These are phyloP conservation scores for Berghia stephanieae DNA, from an alignment of 1,140 invertebrate species.

Conservation along the genomic window DNA sequence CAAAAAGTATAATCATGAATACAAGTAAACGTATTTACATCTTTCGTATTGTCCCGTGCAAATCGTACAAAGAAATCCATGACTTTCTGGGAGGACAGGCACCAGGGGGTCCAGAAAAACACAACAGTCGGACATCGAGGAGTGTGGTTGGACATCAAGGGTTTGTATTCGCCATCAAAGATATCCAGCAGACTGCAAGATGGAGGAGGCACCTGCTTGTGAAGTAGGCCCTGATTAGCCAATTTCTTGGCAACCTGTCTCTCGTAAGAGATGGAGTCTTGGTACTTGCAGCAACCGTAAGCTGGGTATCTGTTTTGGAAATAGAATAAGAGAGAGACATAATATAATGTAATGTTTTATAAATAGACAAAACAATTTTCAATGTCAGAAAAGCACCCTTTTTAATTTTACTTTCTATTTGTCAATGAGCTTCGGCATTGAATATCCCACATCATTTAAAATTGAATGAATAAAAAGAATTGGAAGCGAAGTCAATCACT, in stretches of 20 bases:
- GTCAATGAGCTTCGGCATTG: too few relatives aligned
- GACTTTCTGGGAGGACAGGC: conserved; percentile 54
- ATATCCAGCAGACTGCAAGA: conserved; percentile 62
- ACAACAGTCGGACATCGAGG: conserved; percentile 55
- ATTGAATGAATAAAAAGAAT: too few relatives aligned
- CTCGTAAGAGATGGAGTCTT: conserved; percentile 58
- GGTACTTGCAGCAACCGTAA: conserved; percentile 62
- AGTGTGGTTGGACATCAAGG: conserved; percentile 49
- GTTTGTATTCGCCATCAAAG: conserved; percentile 62
- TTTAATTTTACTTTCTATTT: too few relatives aligned
- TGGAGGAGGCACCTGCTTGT: conserved; percentile 58
- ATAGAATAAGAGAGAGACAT: too few relatives aligned
- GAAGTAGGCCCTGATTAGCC: conserved; percentile 62
- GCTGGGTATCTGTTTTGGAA: conserved; percentile 62
- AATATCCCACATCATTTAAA: too few relatives aligned
- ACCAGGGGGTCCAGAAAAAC: conserved; percentile 66
- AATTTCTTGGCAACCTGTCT: conserved; percentile 57
- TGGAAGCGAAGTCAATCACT: too few relatives aligned
- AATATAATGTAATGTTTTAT: too few relatives aligned
- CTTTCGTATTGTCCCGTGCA: conserved; percentile 50
- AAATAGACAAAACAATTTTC: too few relatives aligned
- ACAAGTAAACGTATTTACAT: conserved; percentile 39
- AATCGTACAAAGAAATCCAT: conserved; percentile 55
- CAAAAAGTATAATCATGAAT: too few relatives aligned
- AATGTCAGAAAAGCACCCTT: too few relatives aligned